These are phyloP conservation scores for Bubo blakistoni DNA, from an alignment of 2,113 vertebrate species.

Conservation along the genomic window DNA sequence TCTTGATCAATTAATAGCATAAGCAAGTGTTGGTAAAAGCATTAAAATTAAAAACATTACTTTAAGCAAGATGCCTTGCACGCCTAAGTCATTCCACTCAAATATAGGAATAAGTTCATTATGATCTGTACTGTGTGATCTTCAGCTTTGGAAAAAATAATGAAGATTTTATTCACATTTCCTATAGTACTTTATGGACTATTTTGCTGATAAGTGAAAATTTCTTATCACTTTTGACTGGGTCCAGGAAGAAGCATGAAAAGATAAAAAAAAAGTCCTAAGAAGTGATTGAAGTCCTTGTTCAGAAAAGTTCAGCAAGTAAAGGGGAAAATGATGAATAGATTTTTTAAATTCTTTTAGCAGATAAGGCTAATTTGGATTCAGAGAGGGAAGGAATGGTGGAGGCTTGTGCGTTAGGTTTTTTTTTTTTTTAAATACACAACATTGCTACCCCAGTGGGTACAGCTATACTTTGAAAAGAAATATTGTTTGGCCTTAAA, in stretches of 20 bases:
- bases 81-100: background rate
- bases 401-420: background rate
- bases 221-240: background rate
- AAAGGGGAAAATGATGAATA: background rate
- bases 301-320: background rate
- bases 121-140: background rate
- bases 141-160: background rate
- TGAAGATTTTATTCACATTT: background rate
- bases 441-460: background rate
- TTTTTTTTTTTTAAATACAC: background rate
- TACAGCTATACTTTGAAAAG: background rate
- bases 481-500: background rate
- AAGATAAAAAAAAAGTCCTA: background rate
- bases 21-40: background rate
- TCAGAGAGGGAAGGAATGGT: background rate
- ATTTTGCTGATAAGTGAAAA: background rate
- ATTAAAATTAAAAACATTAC: background rate
- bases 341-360: background rate
- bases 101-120: background rate
- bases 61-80: background rate
- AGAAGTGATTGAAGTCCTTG: background rate
- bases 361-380: background rate
- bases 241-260: background rate
- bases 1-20: background rate
- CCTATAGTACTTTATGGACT: background rate